A percentile compares a stretch with the other conserved stretches of the same genome.
These are phyloP conservation scores for Diadegma fenestrale DNA, from an alignment of 2,888 invertebrate genomes.

Conservation along the genomic window DNA sequence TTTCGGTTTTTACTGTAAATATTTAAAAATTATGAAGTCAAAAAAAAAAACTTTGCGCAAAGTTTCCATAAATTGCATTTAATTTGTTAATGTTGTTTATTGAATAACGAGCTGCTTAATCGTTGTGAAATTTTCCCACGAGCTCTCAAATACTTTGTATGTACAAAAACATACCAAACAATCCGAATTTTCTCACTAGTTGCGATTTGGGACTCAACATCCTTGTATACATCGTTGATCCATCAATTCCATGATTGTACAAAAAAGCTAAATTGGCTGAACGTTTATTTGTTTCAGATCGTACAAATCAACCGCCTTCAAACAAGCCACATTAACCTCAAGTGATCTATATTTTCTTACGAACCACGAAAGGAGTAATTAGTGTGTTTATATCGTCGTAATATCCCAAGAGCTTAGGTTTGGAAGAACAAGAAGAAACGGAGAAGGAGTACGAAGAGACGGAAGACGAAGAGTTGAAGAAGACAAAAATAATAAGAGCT, in stretches of 20 bases:
- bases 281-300: slow-evolving; percentile 82
- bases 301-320: slow-evolving; percentile 85
- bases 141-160: too few relatives aligned
- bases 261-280: background rate
- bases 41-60: too few relatives aligned
- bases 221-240: too few relatives aligned
- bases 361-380: slow-evolving; percentile 81
- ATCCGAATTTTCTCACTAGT: too few relatives aligned
- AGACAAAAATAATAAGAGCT: slow-evolving; percentile 71
- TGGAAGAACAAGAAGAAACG: slow-evolving; percentile 68
- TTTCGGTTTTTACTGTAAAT: too few relatives aligned
- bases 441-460: slow-evolving; percentile 66
- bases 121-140: too few relatives aligned
- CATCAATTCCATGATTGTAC: background rate
- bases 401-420: slow-evolving; percentile 80
- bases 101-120: too few relatives aligned
- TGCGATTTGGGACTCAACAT: too few relatives aligned
- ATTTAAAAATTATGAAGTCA: too few relatives aligned
- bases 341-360: slow-evolving; percentile 85
- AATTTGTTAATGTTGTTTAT: too few relatives aligned
- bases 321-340: slow-evolving; percentile 85
- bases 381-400: slow-evolving; percentile 84
- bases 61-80: too few relatives aligned
- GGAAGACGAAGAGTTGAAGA: slow-evolving; percentile 74
- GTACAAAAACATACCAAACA: too few relatives aligned